phyloP scores from a whole-genome alignment of 2,797 vertebrate genomes.

The Schizothorax lantsangensis region DNA sequence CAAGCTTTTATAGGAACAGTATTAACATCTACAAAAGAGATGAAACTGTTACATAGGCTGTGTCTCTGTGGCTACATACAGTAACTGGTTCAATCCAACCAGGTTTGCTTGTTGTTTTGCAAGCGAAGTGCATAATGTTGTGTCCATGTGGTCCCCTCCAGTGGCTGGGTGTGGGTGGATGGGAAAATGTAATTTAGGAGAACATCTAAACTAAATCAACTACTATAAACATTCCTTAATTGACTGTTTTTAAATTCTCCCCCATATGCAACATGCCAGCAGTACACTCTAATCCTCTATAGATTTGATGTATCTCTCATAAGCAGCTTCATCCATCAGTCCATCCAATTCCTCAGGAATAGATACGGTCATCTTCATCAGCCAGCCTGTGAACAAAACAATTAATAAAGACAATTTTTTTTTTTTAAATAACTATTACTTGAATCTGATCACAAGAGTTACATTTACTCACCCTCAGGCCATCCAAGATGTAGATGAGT shows the following conservation, averaged over 20 bases:
- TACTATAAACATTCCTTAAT: constrained; percentile 43
- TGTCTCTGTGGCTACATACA: neutral
- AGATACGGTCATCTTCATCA: constrained; percentile 95
- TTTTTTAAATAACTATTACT: neutral
- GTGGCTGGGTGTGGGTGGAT: constrained; percentile 8
- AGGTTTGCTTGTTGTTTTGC: constrained; percentile 13
- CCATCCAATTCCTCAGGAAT: constrained; percentile 91
- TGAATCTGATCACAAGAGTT: neutral
- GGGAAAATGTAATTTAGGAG: constrained; percentile 1
- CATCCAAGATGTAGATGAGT: neutral
- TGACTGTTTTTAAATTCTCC: constrained; percentile 48
- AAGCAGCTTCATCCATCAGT: constrained; percentile 92
- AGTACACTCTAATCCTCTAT: constrained; percentile 85
- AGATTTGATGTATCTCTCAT: constrained; percentile 93
- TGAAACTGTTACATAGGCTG: constrained; percentile 17
- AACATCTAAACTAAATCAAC: constrained; percentile 43
- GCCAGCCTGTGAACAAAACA: constrained; percentile 75
- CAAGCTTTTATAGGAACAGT: neutral
- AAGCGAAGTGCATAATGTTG: constrained; percentile 6
- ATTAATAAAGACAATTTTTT: neutral
- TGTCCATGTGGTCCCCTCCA: constrained; percentile 28
- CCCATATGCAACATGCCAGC: constrained; percentile 55
- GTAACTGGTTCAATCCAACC: neutral
- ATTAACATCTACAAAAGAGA: constrained; percentile 16
- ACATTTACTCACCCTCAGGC: neutral